Evolutionary conservation across 2,797 vertebrate genomes (phyloP), one percentile per base, ranked within the genome.

Genomic region (Enteromius unitaeniatus): DNA sequence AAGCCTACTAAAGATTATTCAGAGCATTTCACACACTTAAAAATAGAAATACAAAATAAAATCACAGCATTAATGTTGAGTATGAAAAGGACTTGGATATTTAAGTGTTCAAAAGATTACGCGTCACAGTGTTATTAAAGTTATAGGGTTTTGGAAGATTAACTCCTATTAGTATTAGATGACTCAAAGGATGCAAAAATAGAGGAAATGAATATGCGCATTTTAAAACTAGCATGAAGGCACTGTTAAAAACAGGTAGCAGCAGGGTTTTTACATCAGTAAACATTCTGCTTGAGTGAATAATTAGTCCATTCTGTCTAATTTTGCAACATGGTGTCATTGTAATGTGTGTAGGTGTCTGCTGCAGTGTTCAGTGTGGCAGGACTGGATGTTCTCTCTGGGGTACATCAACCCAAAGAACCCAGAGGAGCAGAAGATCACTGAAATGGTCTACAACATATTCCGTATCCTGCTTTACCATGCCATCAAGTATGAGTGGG

Each of bases 301-400:
- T 65, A 74, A 65, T 82, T 62, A 62, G 17, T 34, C 19, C 1
- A 15, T 73, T 81, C 40, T 21, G 34, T 73, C 53, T 23, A 47
- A 73, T 51, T 28, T 82, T 10, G 4, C 49, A 69, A 23, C 45
- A 78, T 68, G 55, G 23, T 67, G 15, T 80, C n/a, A 21, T 19
- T 45, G 62, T 34, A 55, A 85, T 60, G 84, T 83, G 26, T 37
- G 49, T 87, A 99, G 98, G 91, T 99, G 98, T 92, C 95, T 99
- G 91, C 93, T 99, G 91, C 98, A 99, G 95, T 99, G 98, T 93
- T 99, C 98, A 3, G 98, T 99, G 87, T 99, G 98, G 98, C 98
- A 99, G 93, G 98, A 99, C 89, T 99, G 98, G 98, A 99, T 99
- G 98, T 99, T 99, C 93, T 99, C 98, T 79, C 96, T 99, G 75